These are phyloP conservation scores for Mnemiopsis leidyi DNA, from an alignment of 37 sponge, comb jelly and placozoan genomes.

Conservation along the genomic window DNA sequence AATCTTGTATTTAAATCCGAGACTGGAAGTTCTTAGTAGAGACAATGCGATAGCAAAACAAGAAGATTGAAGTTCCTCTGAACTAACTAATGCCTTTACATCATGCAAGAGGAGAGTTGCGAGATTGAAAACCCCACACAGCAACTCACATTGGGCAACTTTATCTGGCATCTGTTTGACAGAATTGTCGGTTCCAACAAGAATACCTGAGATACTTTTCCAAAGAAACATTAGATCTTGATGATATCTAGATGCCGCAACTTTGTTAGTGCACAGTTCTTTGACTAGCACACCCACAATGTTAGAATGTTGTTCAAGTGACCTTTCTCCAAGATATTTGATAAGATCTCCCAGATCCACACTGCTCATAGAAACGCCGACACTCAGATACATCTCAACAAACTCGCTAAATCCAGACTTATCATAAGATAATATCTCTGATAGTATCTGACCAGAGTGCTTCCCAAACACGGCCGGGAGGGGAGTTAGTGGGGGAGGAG, in stretches of 20 bases:
- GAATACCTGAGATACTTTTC: not conserved
- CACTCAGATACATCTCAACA: not conserved
- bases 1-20: not conserved
- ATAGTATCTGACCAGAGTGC: not conserved
- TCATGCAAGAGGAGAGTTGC: not conserved
- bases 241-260: not conserved
- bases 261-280: not conserved
- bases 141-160: not conserved
- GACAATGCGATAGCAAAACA: not conserved
- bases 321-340: not conserved
- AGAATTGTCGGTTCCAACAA: not conserved
- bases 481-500: slow-evolving; percentile 36
- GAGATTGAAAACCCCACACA: not conserved
- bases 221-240: not conserved
- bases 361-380: not conserved
- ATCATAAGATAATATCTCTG: not conserved
- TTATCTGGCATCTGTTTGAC: not conserved
- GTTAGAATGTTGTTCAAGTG: not conserved
- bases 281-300: not conserved
- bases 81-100: not conserved
- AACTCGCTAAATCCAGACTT: not conserved
- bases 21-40: not conserved
- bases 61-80: too few species aligned
- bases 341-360: not conserved
- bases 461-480: slow-evolving; percentile 7